A percentile compares a stretch with the other conserved stretches of the same genome.
Conservation (phyloP, 1,140 invertebrate genomes). For the Augochlora pura region DNA sequence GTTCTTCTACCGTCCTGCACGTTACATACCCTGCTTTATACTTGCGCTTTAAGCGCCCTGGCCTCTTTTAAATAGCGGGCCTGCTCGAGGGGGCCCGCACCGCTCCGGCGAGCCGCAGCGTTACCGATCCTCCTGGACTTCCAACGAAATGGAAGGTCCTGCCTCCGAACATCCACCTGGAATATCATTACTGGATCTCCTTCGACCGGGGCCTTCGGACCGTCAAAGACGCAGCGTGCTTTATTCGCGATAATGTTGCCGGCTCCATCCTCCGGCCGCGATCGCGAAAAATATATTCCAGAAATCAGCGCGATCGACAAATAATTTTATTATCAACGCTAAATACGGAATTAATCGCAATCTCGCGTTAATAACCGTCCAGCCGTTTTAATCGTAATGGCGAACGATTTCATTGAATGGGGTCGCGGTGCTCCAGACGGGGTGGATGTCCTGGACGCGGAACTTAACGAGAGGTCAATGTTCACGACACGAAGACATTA, state of each 20-base stretch:
- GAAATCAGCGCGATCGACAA: no score
- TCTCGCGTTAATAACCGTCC: neutral
- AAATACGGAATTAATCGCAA: neutral
- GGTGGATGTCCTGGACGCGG: conserved; percentile 4
- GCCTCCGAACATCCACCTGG: no score
- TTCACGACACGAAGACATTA: conserved; percentile 6
- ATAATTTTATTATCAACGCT: no score
- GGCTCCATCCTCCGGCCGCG: no score
- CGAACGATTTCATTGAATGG: conserved; percentile 6
- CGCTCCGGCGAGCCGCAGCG: conserved; percentile 29
- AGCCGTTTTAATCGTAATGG: neutral
- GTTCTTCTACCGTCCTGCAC: conserved; percentile 38
- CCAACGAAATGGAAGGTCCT: conserved; percentile 27
- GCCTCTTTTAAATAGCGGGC: conserved; percentile 72
- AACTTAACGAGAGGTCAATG: conserved; percentile 6
- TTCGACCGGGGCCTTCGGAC: neutral
- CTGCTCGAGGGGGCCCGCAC: conserved; percentile 36
- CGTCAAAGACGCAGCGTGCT: no score
- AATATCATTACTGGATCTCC: neutral
- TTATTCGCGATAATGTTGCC: no score
- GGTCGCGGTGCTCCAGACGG: conserved; percentile 4
- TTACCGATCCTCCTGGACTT: conserved; percentile 31
- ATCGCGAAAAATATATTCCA: no score
- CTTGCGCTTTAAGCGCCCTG: conserved; percentile 71
- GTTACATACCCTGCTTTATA: conserved; percentile 67